A percentile compares a stretch with the other conserved stretches of the same genome.
phyloP scores from a whole-genome alignment of 2,113 vertebrate genomes.

The Engraulis encrasicolus region DNA sequence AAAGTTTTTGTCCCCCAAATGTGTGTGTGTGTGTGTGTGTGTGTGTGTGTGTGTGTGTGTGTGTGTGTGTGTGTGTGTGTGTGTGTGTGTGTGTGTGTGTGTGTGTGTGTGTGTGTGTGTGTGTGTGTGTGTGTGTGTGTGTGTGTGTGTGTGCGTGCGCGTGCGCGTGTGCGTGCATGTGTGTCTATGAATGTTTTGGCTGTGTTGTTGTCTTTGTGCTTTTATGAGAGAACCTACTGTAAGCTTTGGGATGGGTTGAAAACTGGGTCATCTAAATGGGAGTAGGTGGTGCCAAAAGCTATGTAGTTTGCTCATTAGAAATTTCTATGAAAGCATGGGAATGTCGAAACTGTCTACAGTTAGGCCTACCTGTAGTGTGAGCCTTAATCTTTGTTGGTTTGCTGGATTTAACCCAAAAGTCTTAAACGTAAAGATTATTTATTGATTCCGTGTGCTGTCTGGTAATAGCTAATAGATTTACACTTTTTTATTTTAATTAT shows the following conservation, averaged over 20 bases:
- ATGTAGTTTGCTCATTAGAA: neutral
- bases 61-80: neutral
- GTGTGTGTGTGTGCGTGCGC: neutral
- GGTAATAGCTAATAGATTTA: neutral
- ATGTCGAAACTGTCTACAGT: neutral
- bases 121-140: neutral
- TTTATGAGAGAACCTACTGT: neutral
- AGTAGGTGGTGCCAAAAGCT: neutral
- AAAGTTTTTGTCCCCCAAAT: neutral
- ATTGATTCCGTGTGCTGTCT: neutral
- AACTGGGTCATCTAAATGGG: conserved; percentile 11
- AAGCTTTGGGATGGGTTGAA: conserved; percentile 8
- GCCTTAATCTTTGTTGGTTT: neutral
- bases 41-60: neutral
- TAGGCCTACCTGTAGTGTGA: too few relatives aligned
- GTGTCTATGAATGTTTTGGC: neutral
- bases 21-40: neutral
- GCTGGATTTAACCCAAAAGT: neutral
- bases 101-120: neutral
- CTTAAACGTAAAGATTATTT: neutral
- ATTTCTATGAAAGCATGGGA: neutral
- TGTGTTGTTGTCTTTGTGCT: neutral
- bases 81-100: neutral
- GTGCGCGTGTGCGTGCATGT: neutral
- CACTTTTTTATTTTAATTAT: neutral